Evolutionary conservation across 2,797 vertebrate genomes (phyloP), one percentile per base, ranked within the genome.

Genomic region (Morus bassanus): DNA sequence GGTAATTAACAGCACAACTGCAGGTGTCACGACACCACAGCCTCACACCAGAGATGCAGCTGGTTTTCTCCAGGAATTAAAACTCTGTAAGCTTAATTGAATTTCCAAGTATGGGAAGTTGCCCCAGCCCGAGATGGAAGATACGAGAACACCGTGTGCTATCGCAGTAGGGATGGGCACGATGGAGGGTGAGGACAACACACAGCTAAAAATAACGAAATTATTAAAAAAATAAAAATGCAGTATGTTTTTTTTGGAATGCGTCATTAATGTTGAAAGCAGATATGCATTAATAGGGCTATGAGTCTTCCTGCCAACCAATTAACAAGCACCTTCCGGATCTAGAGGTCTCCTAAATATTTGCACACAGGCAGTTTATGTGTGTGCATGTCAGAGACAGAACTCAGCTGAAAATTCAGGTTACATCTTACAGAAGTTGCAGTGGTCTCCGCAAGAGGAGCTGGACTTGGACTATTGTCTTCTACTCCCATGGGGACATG

Each of bases 91-190:
- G 43, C 27, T 61, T 81, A 85, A 83, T 18, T 85, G 75, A 92
- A 90, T 95, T 95, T 95, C 85, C 59, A 87, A 78, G 43, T 39
- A 80, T 15, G 78, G 81, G 74, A 92, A 91, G 46, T 53, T 94
- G 69, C 59, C 63, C 61, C 39, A 57, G 63, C 48, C 73, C 46
- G 76, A 77, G 79, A 81, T 39, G 46, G 23, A 80, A 37, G 76
- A 85, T 56, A 74, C 1, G 15, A 84, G 92, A 97, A 91, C 67
- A 85, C 12, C 2, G 0, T 35, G 43, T 83, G 84, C 74, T 73
- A 23, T 60, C 6, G 4, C 61, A 57, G 68, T 15, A 90, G 46
- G 33, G 89, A 67, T 41, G 57, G 39, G 76, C 51, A 90, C 9
- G 7, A 78, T 15, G 35, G 61, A 94, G 25, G 30, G 39, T 17